Evolutionary conservation across 2,888 invertebrate species (phyloP), one percentile per base, ranked within the genome.

Genomic region (Xylota sylvarum): DNA sequence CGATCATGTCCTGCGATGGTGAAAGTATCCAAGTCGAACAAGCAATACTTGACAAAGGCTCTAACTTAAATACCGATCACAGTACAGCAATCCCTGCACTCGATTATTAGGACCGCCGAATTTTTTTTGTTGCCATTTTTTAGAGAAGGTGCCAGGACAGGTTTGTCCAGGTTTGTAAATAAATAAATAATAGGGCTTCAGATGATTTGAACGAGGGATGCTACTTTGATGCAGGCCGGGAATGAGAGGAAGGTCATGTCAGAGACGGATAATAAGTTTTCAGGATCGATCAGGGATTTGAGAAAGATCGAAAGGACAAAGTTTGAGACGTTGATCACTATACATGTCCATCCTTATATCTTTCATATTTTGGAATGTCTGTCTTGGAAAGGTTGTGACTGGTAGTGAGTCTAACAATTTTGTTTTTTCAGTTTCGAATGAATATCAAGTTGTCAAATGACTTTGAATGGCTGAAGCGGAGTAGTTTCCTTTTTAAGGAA

Each of bases 381-480:
- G 65, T 30, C 23, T 19, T 3, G 12, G 12, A 30, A 23, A 2
- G 1, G 23, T 23, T 2, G 23, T 23, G 2, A 3, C 1, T n/a
- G n/a, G n/a, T 23, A 3, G 23, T 23, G 23, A 23, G 3, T 23
- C 3, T 23, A 23, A 40, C 14, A 14, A 10, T 50, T 50, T 50
- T 10, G 4, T 23, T 4, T 43, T 37, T 62, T 43, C 90, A 98
- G 98, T 97, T 97, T 89, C 97, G 97, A 10, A 93, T 97, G 91
- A 98, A 97, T 91, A 96, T 98, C 9, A 95, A 97, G 86, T 97
- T 98, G 0, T 95, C 97, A 0, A 96, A 96, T 88, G 99, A 99
- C 93, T 99, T 99, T 92, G 99, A 99, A 91, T 99, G 99, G 99
- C 92, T 98, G 88, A 98, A 98, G 90, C 99, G 99, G 91, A 97